Evolutionary conservation across 2,113 vertebrate species (phyloP), one percentile per base, ranked within the genome.

Genomic region (Sprattus sprattus): DNA sequence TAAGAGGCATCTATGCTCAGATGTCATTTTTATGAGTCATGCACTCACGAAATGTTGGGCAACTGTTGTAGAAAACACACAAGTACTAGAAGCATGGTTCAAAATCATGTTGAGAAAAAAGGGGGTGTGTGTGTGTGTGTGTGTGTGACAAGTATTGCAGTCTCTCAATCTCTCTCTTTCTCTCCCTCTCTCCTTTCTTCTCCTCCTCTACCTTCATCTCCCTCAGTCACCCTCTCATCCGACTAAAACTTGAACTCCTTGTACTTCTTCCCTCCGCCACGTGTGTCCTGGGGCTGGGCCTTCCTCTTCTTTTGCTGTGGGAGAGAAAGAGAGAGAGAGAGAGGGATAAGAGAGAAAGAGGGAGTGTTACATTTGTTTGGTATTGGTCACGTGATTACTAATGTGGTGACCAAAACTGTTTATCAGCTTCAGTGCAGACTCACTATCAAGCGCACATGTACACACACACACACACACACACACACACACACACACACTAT

Each of bases 231-330:
- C 46, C 46, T 49, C 47, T 49, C 47, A 49, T 49, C 47, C 8
- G 0, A 9, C 47, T 96, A 97, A 91, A 98, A 98, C 92, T 98
- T 98, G 95, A 98, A 98, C 88, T 98, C 97, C 87, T 98, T 98
- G 89, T 98, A 98, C 89, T 97, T 98, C 94, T 98, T 98, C 89
- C 95, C 97, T 0, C 96, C 96, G 0, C 95, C 92, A 2, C 97
- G 91, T 0, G 95, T 96, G 90, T 97, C 97, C 91, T 98, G 97
- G 0, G 97, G 96, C 88, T 98, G 97, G 6, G 96, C 97, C 92
- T 98, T 98, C 90, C 97, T 93, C 89, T 98, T 98, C 92, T 98
- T 98, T 94, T 97, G 97, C 97, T 98, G 91, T 6, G 81, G 0
- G 81, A 81, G 7, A 90, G 49, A 78, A 60, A 52, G 2, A 50